Evolutionary conservation across 2,888 invertebrate species (phyloP).

Genomic region (Lingula anatina): DNA sequence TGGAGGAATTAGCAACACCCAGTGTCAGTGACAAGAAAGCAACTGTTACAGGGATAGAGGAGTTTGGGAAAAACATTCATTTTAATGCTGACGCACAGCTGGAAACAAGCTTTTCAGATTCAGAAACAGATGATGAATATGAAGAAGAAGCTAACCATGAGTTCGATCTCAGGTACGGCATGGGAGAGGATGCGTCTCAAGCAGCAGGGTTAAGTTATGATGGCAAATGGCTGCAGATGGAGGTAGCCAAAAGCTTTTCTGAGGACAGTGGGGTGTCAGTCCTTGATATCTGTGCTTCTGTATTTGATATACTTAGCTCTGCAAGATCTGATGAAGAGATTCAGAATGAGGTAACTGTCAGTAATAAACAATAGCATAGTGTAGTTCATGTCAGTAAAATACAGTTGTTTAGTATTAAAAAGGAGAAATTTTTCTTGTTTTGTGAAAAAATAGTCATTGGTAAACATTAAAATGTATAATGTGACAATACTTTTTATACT

Average conservation of each 20-base stretch:
- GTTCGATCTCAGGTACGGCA: constrained; percentile 22
- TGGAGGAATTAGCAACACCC: constrained; percentile 14
- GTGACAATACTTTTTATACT: too few relatives aligned
- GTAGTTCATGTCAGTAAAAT: too few relatives aligned
- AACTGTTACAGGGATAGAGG: constrained; percentile 22
- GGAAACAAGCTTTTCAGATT: too few relatives aligned
- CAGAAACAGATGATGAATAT: constrained; percentile 23
- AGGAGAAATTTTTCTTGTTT: too few relatives aligned
- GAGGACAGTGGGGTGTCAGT: constrained; percentile 22
- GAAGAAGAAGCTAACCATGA: constrained; percentile 10
- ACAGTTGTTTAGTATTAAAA: too few relatives aligned
- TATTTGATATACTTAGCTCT: constrained; percentile 44
- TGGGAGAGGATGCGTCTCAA: background rate
- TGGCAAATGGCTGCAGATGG: constrained; percentile 22
- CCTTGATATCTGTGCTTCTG: constrained; percentile 33
- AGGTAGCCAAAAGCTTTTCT: constrained; percentile 24
- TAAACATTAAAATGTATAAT: too few relatives aligned
- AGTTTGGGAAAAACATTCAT: constrained; percentile 34
- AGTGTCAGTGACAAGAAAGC: constrained; percentile 21
- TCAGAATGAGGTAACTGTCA: constrained; percentile 41
- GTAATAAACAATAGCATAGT: background rate
- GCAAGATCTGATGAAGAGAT: constrained; percentile 36
- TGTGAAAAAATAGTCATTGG: too few relatives aligned
- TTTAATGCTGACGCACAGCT: constrained; percentile 20
- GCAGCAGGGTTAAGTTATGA: constrained; percentile 13